Evolutionary conservation across 2,888 invertebrate species (phyloP).

Genomic region (Gymnocheta viridis): DNA sequence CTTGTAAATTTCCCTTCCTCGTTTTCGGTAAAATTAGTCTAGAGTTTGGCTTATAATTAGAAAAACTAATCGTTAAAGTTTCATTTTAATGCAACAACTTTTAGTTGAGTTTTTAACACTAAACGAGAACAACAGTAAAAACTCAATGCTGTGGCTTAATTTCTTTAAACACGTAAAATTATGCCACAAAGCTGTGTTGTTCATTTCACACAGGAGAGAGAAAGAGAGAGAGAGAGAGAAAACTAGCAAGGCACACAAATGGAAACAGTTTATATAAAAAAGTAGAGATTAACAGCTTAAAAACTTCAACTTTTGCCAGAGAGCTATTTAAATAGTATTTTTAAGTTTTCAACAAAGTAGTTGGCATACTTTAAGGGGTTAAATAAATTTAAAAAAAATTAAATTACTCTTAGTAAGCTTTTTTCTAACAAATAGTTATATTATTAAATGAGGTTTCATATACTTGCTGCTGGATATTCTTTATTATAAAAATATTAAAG

Average conservation of each 20-base stretch:
- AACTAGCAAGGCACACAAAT: neutral
- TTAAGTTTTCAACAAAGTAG: neutral
- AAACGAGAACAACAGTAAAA: neutral
- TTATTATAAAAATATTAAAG: neutral
- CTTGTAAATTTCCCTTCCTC: neutral
- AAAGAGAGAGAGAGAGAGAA: neutral
- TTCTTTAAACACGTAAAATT: conserved; percentile 38
- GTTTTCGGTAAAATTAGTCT: conserved; percentile 5
- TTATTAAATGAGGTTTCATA: neutral
- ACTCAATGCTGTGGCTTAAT: conserved; percentile 50
- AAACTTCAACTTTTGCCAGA: conserved; percentile 26
- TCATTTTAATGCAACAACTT: conserved; percentile 59
- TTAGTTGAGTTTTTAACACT: conserved; percentile 27
- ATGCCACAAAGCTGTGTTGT: conserved; percentile 40
- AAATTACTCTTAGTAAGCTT: neutral
- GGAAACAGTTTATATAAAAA: neutral
- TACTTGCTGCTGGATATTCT: neutral
- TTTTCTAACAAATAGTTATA: neutral
- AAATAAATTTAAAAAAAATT: conserved; percentile 5
- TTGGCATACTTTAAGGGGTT: conserved; percentile 27
- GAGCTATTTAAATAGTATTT: conserved; percentile 13
- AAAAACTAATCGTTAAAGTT: conserved; percentile 64
- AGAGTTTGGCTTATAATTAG: conserved; percentile 47
- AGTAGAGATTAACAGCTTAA: conserved; percentile 35
- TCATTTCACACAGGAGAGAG: conserved; percentile 47